Evolutionary conservation across 2,113 vertebrate species (phyloP), one percentile per base, ranked within the genome.

Genomic region (Zeus faber): DNA sequence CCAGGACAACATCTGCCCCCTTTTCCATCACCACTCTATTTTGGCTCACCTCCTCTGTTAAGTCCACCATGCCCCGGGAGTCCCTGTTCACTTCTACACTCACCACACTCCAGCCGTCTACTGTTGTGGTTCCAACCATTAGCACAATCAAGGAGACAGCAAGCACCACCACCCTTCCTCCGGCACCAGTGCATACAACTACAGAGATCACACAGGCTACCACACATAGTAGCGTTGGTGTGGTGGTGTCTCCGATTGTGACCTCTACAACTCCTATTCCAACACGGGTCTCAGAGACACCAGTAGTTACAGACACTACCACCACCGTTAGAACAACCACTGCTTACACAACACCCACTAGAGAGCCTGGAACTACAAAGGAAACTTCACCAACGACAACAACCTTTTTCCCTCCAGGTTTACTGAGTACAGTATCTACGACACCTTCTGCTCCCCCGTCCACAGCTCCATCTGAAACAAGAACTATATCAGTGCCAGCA

Each of bases 1-100:
- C 59, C 14, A 71, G 21, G n/a, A 61, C 77, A 2, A 89, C 51
- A 54, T 56, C 68, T 1, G 16, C 58, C 7, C 67, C 79, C 1
- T 55, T 50, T n/a, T 22, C 60, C 44, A 48, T 58, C 41, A 80
- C 74, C 0, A 26, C 78, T 31, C 52, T 72, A 27, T 70, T 79
- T 29, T 72, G 48, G 77, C 14, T 74, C 58, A 70, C 50, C 16
- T 31, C 49, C 22, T 35, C 71, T 25, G 54, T 58, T 4, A 65
- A 43, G 22, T 37, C 65, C 16, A 72, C 60, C 0, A 60, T 58
- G 3, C 14, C 49, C 2, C 53, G 10, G 8, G 16, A 40, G 14
- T 39, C 46, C 0, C 23, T 51, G 6, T 17, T 60, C 48, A 71
- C 64, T 31, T 61, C 70, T 11, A 64, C 68, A 1, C 11, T 52